Evolutionary conservation across 2,113 vertebrate genomes (phyloP), one percentile per base, ranked within the genome.

Genomic region (Saguinus midas): DNA sequence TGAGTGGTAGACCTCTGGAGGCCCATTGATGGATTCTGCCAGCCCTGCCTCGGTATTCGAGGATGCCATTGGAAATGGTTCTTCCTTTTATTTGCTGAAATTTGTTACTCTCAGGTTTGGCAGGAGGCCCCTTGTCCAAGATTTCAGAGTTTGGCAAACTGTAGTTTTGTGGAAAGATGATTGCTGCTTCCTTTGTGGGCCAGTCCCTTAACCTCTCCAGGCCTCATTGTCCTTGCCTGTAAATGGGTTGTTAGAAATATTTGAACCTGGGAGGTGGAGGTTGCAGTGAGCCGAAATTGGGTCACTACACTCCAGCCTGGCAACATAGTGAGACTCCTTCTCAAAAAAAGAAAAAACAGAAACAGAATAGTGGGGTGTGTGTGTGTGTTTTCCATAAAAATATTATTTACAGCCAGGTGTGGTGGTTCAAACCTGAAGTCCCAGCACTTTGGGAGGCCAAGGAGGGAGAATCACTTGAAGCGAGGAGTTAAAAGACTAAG

Each of bases 21-120:
- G 57, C 58, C 64, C 78, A 21, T 20, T 48, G 29, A n/a, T 64
- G 20, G 89, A 45, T 81, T 76, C 55, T 79, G 18, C 37, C 4
- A 1, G 48, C 43, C 37, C 20, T 57, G 64, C 40, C n/a, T 14
- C 37, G 83, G 35, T 55, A n/a, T 87, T 87, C 17, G 2, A 3
- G 10, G 64, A 61, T 80, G 75, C 55, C 18, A 11, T 68, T 95
- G 90, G 55, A 87, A 80, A 66, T 58, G 83, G 72, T 1, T 1
- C 21, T 95, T 80, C 37, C 12, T 88, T 91, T 84, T 61, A 45
- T 92, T 78, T 89, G 58, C 83, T 79, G 68, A 37, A 85, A 89
- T 21, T 29, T 21, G 55, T 83, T 87, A 50, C 8, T 72, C 61
- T 61, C 23, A 43, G 40, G 12, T 80, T 91, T 83, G 58, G 43